phyloP scores from a whole-genome alignment of 2,797 vertebrate species.

The Rhodeus uyekii region DNA sequence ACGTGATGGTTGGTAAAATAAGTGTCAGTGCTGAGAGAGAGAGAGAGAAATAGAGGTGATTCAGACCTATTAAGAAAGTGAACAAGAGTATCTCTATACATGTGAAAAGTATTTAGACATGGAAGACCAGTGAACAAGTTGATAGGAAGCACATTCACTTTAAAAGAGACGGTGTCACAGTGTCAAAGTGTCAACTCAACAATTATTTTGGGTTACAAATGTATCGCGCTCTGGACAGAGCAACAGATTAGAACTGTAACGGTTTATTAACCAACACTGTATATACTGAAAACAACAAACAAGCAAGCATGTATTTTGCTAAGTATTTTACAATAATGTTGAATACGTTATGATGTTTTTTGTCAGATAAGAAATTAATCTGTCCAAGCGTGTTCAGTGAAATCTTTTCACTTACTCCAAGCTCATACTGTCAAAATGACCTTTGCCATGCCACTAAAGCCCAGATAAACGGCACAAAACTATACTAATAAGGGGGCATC shows the following conservation, averaged over 20 bases:
- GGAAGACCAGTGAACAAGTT: slow-evolving; percentile 55
- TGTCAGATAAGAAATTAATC: slow-evolving; percentile 8
- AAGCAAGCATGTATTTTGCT: slow-evolving; percentile 36
- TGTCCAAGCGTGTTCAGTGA: not conserved
- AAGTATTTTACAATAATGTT: slow-evolving; percentile 34
- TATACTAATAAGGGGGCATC: slow-evolving; percentile 30
- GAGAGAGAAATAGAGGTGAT: not conserved
- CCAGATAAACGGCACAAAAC: slow-evolving; percentile 42
- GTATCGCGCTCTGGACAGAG: slow-evolving; percentile 19
- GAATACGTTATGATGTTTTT: not conserved
- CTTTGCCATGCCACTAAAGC: slow-evolving; percentile 24
- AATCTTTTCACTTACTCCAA: slow-evolving; percentile 16
- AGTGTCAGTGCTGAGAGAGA: not conserved
- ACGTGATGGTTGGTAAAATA: not conserved
- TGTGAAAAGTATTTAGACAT: slow-evolving; percentile 30
- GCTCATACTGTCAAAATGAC: slow-evolving; percentile 28
- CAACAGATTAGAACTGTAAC: slow-evolving; percentile 5
- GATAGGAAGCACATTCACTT: slow-evolving; percentile 50
- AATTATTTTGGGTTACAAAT: slow-evolving; percentile 43
- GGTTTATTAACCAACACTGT: slow-evolving; percentile 19
- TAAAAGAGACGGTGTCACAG: slow-evolving; percentile 47
- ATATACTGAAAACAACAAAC: slow-evolving; percentile 36
- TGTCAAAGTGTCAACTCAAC: slow-evolving; percentile 53
- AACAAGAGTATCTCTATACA: slow-evolving; percentile 9
- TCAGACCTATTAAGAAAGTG: not conserved